phyloP scores from a whole-genome alignment of 2,113 vertebrate genomes.

The Lichenostomus cassidix region DNA sequence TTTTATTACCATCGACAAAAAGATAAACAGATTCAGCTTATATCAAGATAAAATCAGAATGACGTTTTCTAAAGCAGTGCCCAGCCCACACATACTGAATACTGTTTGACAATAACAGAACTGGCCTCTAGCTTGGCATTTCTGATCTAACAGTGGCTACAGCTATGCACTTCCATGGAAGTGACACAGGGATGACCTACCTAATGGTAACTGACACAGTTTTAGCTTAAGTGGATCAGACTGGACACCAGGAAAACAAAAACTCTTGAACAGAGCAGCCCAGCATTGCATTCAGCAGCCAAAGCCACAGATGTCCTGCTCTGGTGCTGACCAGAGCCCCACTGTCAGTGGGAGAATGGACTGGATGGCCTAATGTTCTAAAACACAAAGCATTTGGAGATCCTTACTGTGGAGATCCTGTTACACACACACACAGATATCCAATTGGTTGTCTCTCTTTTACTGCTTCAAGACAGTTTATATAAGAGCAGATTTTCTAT shows the following conservation, averaged over 20 bases:
- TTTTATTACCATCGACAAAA: neutral
- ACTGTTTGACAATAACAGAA: neutral
- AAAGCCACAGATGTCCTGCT: neutral
- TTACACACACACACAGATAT: neutral
- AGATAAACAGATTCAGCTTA: neutral
- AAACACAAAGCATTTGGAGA: neutral
- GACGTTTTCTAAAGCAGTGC: neutral
- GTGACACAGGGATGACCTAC: neutral
- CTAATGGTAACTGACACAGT: neutral
- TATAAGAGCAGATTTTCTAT: neutral
- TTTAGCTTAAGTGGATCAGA: neutral
- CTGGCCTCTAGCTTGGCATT: neutral
- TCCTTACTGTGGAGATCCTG: neutral
- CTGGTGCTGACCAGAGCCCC: neutral
- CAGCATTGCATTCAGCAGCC: neutral
- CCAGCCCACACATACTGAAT: neutral
- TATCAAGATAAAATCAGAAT: neutral
- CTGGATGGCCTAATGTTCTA: neutral
- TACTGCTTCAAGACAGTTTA: neutral
- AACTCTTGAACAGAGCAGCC: neutral
- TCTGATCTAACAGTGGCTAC: neutral
- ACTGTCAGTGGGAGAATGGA: neutral
- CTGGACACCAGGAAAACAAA: neutral
- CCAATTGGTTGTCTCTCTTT: neutral
- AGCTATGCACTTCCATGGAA: neutral